These are phyloP conservation scores for Dryococelus australis DNA, from an alignment of 2,888 invertebrate species.

Conservation along the genomic window DNA sequence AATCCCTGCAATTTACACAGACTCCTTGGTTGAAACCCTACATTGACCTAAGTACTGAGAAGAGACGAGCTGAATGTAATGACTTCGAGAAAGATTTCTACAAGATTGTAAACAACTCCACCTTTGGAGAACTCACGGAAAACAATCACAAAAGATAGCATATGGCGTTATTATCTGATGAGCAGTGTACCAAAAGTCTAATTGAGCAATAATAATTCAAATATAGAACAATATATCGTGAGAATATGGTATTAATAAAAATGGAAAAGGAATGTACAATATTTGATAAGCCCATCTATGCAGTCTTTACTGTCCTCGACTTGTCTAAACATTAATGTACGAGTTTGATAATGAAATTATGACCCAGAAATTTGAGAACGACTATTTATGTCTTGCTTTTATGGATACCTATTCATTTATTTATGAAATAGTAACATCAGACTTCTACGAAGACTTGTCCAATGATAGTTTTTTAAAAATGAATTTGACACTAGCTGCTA, in stretches of 20 bases:
- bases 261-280: background rate
- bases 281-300: background rate
- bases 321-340: background rate
- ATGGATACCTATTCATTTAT: background rate
- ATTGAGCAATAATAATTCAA: background rate
- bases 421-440: background rate
- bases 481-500: background rate
- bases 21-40: conserved; percentile 26
- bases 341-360: background rate
- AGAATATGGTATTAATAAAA: background rate
- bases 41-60: conserved; percentile 20
- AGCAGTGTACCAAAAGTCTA: background rate
- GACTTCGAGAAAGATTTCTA: conserved; percentile 26
- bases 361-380: background rate
- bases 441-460: background rate
- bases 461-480: background rate
- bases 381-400: background rate
- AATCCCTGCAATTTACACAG: conserved; percentile 17
- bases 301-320: background rate
- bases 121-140: background rate
- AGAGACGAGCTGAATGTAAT: conserved; percentile 4
- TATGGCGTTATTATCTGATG: background rate
- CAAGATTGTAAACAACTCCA: background rate
- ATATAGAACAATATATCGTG: background rate
- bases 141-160: background rate